Evolutionary conservation across 1,140 invertebrate genomes (phyloP), one percentile per base, ranked within the genome.

Genomic region (Diorhabda elongata): DNA sequence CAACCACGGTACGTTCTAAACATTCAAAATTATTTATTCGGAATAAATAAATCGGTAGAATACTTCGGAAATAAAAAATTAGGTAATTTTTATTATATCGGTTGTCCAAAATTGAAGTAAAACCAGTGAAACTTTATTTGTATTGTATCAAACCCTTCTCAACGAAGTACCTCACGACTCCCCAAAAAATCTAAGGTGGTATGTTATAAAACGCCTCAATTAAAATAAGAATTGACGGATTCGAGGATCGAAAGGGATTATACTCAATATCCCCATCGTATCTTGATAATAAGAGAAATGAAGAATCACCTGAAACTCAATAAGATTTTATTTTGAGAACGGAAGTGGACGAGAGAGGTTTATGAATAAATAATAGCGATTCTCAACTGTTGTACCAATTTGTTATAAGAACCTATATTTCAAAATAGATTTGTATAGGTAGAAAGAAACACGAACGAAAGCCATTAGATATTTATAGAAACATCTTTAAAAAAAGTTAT

Each of bases 401-500:
- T 65, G 64, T 65, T 65, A 56, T 57, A 56, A 56, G 44, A 65
- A 65, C 64, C 64, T 57, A 65, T 42, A 65, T 65, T 65, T 65
- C 61, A 65, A 65, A 65, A 65, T 65, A 65, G 64, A 65, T 56
- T 52, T 52, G 64, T 41, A 65, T 58, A 65, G 64, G 64, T 65
- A 42, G 41, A 47, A 42, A 62, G 61, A 43, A 62, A 62, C 42
- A 62, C 61, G 44, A 62, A 44, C 61, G 42, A 42, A 47, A n/a
- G 47, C 47, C 47, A 52, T 52, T 52, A 52, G 47, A n/a, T 52
- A 52, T 52, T 52, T 52, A 52, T 52, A 52, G 47, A 52, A 8
- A 52, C 47, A 52, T 6, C 5, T 52, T 8, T 52, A 8, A 6
- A n/a, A 52, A 52, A 52, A 52, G n/a, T 6, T 52, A n/a, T 52